phyloP scores from a whole-genome alignment of 2,797 vertebrate genomes.

The Clarias pachynema region DNA sequence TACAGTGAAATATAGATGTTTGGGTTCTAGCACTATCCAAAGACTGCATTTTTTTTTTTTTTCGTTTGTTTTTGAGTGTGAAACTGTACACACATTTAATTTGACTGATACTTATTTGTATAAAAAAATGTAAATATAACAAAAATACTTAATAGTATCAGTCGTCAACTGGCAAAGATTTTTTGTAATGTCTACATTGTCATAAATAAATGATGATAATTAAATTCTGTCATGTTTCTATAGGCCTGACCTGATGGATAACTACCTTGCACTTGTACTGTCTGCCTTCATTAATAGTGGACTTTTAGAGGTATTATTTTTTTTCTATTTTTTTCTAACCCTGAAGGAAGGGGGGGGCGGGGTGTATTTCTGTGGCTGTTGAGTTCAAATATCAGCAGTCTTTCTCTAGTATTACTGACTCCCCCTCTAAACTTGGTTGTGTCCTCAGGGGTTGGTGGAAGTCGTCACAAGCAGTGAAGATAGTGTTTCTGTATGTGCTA shows the following conservation, averaged over 20 bases:
- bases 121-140: neutral
- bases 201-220: neutral
- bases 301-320: slow-evolving; percentile 85
- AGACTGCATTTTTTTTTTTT: neutral
- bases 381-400: too few relatives aligned
- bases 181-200: neutral
- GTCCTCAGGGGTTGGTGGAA: slow-evolving; percentile 89
- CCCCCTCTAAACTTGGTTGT: neutral
- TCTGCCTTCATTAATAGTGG: slow-evolving; percentile 94
- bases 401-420: too few relatives aligned
- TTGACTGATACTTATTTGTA: neutral
- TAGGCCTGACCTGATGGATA: slow-evolving; percentile 98
- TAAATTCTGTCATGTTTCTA: neutral
- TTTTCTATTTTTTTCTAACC: neutral
- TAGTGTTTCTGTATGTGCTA: slow-evolving; percentile 89
- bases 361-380: too few relatives aligned
- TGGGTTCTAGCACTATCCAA: neutral
- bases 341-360: too few relatives aligned
- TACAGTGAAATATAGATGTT: neutral
- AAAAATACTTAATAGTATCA: neutral
- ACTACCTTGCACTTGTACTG: slow-evolving; percentile 94
- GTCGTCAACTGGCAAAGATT: neutral
- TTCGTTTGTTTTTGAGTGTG: neutral
- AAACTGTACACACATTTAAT: neutral
- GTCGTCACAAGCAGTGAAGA: slow-evolving; percentile 96